Conservation (phyloP, 2,797 vertebrate species). For the Delichon dasypus region DNA sequence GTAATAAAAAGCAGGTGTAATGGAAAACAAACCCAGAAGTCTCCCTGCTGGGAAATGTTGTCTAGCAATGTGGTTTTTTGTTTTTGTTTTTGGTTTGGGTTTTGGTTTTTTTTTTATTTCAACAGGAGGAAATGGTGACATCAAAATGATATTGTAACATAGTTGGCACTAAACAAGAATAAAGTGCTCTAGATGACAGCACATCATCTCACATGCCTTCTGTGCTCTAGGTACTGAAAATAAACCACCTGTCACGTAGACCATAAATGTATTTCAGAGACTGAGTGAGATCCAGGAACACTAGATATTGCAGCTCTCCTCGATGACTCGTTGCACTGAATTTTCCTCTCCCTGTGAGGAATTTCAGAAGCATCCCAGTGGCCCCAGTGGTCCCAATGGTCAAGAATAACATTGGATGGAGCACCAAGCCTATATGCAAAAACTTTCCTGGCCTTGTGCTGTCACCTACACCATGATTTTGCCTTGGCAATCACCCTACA, state of each 20-base stretch:
- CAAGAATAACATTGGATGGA: background rate
- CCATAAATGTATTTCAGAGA: background rate
- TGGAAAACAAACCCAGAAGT: slow-evolving; percentile 37
- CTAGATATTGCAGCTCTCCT: background rate
- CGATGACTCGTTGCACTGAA: background rate
- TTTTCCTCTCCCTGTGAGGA: background rate
- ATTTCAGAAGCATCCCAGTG: background rate
- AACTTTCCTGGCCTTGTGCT: background rate
- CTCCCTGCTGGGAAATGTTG: slow-evolving; percentile 63
- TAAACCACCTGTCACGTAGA: slow-evolving; percentile 30
- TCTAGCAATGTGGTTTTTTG: slow-evolving; percentile 44
- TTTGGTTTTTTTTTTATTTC: slow-evolving; percentile 14
- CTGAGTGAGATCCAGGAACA: slow-evolving; percentile 21
- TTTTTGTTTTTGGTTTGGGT: background rate
- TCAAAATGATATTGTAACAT: slow-evolving; percentile 72
- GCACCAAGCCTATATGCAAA: background rate
- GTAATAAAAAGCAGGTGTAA: slow-evolving; percentile 58
- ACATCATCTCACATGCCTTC: slow-evolving; percentile 69
- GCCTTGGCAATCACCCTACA: background rate
- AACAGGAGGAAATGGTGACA: slow-evolving; percentile 56
- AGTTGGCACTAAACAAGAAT: slow-evolving; percentile 63
- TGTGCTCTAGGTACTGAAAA: slow-evolving; percentile 44
- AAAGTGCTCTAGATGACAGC: slow-evolving; percentile 66
- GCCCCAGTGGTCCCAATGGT: background rate
- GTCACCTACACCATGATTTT: background rate